A percentile compares a stretch with the other conserved stretches of the same genome.
These are phyloP conservation scores for Hippocampus zosterae DNA, from an alignment of 2,113 vertebrate genomes.

Conservation along the genomic window DNA sequence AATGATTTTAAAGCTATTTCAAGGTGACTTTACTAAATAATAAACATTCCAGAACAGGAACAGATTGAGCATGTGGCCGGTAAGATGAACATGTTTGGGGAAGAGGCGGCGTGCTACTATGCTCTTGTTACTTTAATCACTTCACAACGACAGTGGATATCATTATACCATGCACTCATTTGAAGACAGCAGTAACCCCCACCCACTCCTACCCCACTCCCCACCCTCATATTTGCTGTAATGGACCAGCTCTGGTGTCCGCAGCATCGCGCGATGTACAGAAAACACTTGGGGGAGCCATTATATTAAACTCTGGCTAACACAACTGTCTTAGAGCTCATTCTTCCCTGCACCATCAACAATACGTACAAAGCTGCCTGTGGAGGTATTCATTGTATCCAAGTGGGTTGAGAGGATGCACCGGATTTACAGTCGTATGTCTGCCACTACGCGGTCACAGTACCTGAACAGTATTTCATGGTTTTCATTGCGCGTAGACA, in stretches of 20 bases:
- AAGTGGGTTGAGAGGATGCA: background rate
- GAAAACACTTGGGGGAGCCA: constrained; percentile 34
- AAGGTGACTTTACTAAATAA: background rate
- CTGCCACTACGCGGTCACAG: background rate
- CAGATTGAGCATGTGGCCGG: background rate
- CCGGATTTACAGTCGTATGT: background rate
- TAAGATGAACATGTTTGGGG: background rate
- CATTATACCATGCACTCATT: constrained; percentile 61
- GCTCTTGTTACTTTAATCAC: constrained; percentile 72
- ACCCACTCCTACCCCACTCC: background rate
- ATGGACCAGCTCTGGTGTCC: constrained; percentile 42
- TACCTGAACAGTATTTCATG: background rate
- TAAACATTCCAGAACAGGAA: background rate
- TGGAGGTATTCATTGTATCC: background rate
- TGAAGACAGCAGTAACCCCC: constrained; percentile 39
- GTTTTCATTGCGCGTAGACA: background rate
- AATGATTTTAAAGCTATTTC: background rate
- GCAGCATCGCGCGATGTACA: constrained; percentile 35
- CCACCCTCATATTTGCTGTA: constrained; percentile 33
- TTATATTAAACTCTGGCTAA: constrained; percentile 36
- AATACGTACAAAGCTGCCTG: constrained; percentile 4
- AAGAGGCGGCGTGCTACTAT: background rate
- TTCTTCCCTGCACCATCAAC: constrained; percentile 20
- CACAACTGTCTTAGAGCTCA: constrained; percentile 30
- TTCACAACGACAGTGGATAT: constrained; percentile 65